A percentile compares a stretch with the other conserved stretches of the same genome.
phyloP scores from a whole-genome alignment of 1,140 invertebrate genomes.

The Trichomalopsis sarcophagae region DNA sequence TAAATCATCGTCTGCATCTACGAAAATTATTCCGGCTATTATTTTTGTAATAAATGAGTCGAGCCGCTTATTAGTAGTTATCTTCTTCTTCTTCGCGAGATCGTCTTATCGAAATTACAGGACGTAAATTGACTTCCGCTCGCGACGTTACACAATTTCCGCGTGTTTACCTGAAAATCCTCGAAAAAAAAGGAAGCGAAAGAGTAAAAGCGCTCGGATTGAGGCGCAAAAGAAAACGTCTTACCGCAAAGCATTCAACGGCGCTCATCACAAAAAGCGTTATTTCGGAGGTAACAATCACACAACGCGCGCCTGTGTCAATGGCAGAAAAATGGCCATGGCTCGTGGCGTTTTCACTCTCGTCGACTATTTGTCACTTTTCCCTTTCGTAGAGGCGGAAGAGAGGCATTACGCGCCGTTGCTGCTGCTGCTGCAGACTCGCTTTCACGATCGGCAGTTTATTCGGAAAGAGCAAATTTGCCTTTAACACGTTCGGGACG shows the following conservation, averaged over 20 bases:
- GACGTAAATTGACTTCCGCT: too few species aligned
- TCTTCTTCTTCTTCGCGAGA: too few species aligned
- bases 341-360: conserved; percentile 2
- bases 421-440: neutral
- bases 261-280: neutral
- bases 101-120: too few species aligned
- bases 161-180: too few species aligned
- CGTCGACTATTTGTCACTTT: conserved; percentile 30
- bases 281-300: neutral
- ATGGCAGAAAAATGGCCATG: neutral
- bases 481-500: conserved; percentile 12
- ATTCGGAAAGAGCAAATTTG: conserved; percentile 1
- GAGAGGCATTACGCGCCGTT: neutral
- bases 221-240: too few species aligned
- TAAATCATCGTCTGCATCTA: conserved; percentile 12
- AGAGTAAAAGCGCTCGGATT: too few species aligned
- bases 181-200: too few species aligned
- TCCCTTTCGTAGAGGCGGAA: conserved; percentile 18
- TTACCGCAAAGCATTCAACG: neutral
- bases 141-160: too few species aligned
- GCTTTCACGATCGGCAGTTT: conserved; percentile 31
- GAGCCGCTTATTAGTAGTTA: too few species aligned
- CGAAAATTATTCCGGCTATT: neutral
- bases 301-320: neutral
- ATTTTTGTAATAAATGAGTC: too few species aligned